Evolutionary conservation across 2,888 invertebrate species (phyloP).

Genomic region (Callyntrura sp.): DNA sequence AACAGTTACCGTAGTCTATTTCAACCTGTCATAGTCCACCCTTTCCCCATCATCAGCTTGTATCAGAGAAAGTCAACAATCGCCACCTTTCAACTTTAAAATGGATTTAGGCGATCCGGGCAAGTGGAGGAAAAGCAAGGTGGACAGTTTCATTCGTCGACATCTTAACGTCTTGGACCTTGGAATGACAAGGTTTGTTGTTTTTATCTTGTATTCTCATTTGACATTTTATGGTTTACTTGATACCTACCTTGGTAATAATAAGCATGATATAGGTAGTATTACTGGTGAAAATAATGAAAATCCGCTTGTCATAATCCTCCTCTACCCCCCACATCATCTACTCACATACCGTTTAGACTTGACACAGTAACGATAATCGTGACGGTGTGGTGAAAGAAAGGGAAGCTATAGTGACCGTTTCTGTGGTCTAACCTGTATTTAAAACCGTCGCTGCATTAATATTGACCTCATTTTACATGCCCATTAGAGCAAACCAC

Average conservation of each 20-base stretch:
- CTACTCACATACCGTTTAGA: too few relatives aligned
- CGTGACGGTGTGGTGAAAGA: constrained; percentile 1
- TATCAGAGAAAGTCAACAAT: too few relatives aligned
- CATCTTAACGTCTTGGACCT: constrained; percentile 77
- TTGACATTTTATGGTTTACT: background rate
- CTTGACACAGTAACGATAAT: constrained; percentile 31
- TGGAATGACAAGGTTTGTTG: constrained; percentile 80
- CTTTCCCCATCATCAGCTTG: background rate
- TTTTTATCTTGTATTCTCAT: constrained; percentile 13
- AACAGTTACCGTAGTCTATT: too few relatives aligned
- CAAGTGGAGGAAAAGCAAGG: constrained; percentile 81
- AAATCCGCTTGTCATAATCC: background rate
- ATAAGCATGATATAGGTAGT: background rate
- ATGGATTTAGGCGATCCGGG: constrained; percentile 79
- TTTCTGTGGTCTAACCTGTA: constrained; percentile 13
- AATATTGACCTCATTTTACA: constrained; percentile 54
- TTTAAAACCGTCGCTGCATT: constrained; percentile 1
- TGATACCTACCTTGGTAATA: background rate
- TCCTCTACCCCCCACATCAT: too few relatives aligned
- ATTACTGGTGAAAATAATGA: too few relatives aligned
- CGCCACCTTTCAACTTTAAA: too few relatives aligned
- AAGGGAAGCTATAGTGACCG: background rate
- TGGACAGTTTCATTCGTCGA: constrained; percentile 83
- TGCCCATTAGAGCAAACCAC: too few relatives aligned
- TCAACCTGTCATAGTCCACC: too few relatives aligned